Conservation (phyloP, 2,113 vertebrate species). For the western clawed frog (Xenopus tropicalis) region DNA sequence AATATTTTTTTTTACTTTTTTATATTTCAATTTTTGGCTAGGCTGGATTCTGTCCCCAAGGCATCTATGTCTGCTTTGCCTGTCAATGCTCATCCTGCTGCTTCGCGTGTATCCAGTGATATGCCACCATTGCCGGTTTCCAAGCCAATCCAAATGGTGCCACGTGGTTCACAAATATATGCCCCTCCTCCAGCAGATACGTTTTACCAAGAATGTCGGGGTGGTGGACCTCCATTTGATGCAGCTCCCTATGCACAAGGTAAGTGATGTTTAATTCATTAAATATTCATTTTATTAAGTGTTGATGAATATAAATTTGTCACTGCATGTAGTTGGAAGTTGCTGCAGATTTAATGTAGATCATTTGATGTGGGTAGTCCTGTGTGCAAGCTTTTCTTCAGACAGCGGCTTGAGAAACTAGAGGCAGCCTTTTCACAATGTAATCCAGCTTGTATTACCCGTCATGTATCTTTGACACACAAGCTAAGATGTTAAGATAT, state of each 20-base stretch:
- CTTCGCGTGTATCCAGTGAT: conserved; percentile 72
- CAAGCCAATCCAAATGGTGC: conserved; percentile 82
- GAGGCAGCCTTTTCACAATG: too few species aligned
- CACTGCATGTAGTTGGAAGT: too few species aligned
- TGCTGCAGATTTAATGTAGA: too few species aligned
- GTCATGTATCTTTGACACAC: too few species aligned
- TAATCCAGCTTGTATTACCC: too few species aligned
- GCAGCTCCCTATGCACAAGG: conserved; percentile 79
- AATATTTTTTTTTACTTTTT: too few species aligned
- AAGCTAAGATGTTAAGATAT: too few species aligned
- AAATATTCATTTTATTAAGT: too few species aligned
- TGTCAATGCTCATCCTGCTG: conserved; percentile 74
- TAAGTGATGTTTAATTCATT: conserved; percentile 45
- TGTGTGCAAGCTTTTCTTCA: too few species aligned
- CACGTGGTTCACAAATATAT: conserved; percentile 82
- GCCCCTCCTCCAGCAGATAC: conserved; percentile 78
- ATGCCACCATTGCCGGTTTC: conserved; percentile 74
- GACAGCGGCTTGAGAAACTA: too few species aligned
- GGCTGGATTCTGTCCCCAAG: conserved; percentile 80
- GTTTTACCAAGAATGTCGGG: conserved; percentile 81
- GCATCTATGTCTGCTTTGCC: conserved; percentile 72
- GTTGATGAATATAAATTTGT: too few species aligned
- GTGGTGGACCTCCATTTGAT: conserved; percentile 84
- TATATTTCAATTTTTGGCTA: conserved; percentile 50
- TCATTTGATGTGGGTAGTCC: too few species aligned